Evolutionary conservation across 2,113 vertebrate genomes (phyloP).

Genomic region (Nycticebus coucang): DNA sequence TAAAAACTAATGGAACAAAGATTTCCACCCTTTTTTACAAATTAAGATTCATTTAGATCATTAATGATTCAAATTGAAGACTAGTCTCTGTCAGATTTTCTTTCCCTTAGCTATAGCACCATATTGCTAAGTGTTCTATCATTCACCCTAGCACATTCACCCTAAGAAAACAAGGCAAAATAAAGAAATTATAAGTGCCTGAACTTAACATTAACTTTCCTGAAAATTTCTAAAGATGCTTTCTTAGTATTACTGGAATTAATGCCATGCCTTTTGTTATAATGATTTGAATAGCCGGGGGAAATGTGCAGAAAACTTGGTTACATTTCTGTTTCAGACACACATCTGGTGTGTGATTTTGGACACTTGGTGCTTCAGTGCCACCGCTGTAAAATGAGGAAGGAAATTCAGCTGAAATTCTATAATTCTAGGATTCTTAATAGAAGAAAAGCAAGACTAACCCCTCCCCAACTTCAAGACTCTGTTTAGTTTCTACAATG

Average conservation of each 20-base stretch:
- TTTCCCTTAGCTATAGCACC: neutral
- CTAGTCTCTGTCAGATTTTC: neutral
- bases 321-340: neutral
- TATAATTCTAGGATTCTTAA: neutral
- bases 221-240: slow-evolving; percentile 7
- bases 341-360: neutral
- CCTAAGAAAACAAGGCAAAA: neutral
- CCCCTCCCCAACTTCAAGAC: neutral
- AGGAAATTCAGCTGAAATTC: neutral
- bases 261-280: neutral
- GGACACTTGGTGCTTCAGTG: neutral
- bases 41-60: neutral
- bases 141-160: neutral
- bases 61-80: neutral
- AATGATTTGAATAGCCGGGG: neutral
- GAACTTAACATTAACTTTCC: neutral
- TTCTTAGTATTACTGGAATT: neutral
- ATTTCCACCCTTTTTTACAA: neutral
- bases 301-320: neutral
- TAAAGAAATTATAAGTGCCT: neutral
- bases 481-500: neutral
- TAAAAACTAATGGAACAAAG: neutral
- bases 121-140: neutral
- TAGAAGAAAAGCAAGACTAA: neutral
- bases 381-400: neutral